A percentile compares a stretch with the other conserved stretches of the same genome.
Conservation (phyloP, 2,113 vertebrate species). For the Passer domesticus region DNA sequence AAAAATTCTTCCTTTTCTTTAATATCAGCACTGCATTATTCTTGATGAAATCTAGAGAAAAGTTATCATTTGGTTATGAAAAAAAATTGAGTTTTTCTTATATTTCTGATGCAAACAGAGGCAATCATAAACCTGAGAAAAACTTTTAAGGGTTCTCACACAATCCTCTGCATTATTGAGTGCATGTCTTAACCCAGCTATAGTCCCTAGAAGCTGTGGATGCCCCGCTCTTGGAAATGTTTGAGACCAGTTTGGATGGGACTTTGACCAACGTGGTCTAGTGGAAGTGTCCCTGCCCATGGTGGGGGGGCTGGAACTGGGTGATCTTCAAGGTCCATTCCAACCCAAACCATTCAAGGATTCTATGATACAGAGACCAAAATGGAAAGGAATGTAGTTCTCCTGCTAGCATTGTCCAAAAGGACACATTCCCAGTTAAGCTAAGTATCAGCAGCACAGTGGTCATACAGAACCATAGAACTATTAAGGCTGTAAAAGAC, state of each 20-base stretch:
- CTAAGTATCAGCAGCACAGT: not conserved
- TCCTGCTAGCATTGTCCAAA: not conserved
- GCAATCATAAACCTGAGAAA: not conserved
- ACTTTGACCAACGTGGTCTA: rapidly evolving
- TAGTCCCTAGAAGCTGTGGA: not conserved
- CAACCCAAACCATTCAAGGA: not conserved
- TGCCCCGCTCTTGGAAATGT: not conserved
- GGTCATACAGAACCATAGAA: not conserved
- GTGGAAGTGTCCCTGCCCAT: not conserved
- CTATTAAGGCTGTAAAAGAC: not conserved
- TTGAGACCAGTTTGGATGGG: not conserved
- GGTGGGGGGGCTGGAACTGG: not conserved
- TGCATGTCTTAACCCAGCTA: not conserved
- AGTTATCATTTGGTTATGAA: not conserved
- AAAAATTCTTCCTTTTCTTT: not conserved
- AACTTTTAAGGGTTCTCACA: not conserved
- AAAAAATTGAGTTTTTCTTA: not conserved
- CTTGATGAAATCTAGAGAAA: not conserved
- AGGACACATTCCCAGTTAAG: not conserved
- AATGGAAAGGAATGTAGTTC: not conserved
- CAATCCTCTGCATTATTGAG: not conserved
- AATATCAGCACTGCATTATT: not conserved
- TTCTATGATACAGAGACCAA: not conserved
- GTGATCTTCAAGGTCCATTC: not conserved
- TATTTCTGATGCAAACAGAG: not conserved